Evolutionary conservation across 2,888 invertebrate genomes (phyloP), one percentile per base, ranked within the genome.

Genomic region (Napeogenes inachia): DNA sequence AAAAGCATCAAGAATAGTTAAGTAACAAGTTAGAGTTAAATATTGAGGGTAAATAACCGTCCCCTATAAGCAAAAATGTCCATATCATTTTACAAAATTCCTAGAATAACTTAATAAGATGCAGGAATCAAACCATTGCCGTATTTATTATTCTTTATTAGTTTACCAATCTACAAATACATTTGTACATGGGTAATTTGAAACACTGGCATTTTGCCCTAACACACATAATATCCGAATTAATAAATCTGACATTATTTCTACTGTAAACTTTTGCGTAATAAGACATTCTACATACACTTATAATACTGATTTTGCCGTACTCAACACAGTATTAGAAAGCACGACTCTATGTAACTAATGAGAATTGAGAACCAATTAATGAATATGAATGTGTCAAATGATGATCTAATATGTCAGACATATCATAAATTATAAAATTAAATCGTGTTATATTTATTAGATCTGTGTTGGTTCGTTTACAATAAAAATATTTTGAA

Each of bases 101-200:
- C 4, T 38, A 4, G 4, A 38, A 6, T 38, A 6, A 1, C 1
- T 38, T 21, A 21, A 38, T 38, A 10, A 42, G 3, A 42, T 42
- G 42, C 10, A 42, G 10, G 10, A 42, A 42, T 12, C 42, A 42
- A 42, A 42, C 42, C 2, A 12, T 42, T 42, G 1, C n/a, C 6
- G 2, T 50, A 50, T 50, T 50, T 30, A 50, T 50, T 30, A 50
- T 55, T 67, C 76, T 84, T 84, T 80, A 81, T 84, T 75, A 70
- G 21, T 80, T 82, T 79, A 82, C 80, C 81, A 81, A 81, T 81
- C 87, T 87, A 88, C 85, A 86, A 86, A 84, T 85, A 85, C 81
- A 78, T 85, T 85, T 87, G 87, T 86, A 87, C 83, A 87, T 72
- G 71, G 79, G 77, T 84, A 84, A 77, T 81, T 80, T 79, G 68